These are phyloP conservation scores for Oligia latruncula DNA, from an alignment of 2,888 invertebrate species.

Conservation along the genomic window DNA sequence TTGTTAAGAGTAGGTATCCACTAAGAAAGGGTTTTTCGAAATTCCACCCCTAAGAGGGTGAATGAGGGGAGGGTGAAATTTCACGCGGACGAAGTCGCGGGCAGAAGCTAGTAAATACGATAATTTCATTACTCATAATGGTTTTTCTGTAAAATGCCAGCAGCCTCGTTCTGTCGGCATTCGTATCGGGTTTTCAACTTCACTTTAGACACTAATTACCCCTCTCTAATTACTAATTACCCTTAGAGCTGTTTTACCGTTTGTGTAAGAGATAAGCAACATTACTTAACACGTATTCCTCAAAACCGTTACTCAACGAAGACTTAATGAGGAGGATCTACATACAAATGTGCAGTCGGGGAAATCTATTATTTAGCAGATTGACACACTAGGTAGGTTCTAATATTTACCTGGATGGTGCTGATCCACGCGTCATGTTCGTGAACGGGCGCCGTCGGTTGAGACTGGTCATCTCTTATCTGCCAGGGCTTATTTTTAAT, in stretches of 20 bases:
- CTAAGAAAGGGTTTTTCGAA: no score
- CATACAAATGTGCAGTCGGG: background rate
- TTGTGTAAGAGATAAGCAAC: slow-evolving; percentile 31
- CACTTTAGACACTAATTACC: slow-evolving; percentile 51
- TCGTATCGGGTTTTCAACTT: slow-evolving; percentile 45
- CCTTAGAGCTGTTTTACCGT: slow-evolving; percentile 30
- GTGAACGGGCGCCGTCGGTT: no score
- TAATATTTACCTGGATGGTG: background rate
- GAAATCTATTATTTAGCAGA: background rate
- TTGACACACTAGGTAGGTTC: background rate
- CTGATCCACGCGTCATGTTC: no score
- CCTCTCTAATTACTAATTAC: slow-evolving; percentile 57
- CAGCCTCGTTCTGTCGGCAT: slow-evolving; percentile 20
- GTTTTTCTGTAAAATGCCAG: slow-evolving; percentile 12
- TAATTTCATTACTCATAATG: slow-evolving; percentile 4
- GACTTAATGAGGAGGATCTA: background rate
- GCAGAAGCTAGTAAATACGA: no score
- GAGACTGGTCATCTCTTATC: no score
- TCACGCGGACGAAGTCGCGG: no score
- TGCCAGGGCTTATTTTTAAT: no score
- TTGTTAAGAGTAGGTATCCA: no score
- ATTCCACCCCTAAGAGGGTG: no score
- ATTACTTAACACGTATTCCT: slow-evolving; percentile 12
- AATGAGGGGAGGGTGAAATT: no score
- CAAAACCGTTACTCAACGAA: slow-evolving; percentile 16